A percentile compares a stretch with the other conserved stretches of the same genome.
These are phyloP conservation scores for Eumacrocentrus americanus DNA, from an alignment of 2,888 invertebrate genomes.

Conservation along the genomic window DNA sequence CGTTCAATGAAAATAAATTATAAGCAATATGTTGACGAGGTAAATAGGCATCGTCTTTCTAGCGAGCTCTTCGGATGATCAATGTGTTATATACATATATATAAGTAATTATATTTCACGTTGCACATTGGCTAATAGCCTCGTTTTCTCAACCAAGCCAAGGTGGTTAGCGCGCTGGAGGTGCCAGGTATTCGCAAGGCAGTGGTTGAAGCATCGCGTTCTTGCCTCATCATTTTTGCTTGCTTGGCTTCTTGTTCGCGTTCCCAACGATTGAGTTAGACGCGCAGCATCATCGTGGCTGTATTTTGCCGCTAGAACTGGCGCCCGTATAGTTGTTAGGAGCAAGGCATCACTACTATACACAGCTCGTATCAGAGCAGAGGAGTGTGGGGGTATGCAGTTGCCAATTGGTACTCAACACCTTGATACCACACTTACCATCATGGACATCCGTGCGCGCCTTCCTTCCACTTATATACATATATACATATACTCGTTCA, in stretches of 20 bases:
- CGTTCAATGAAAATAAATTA: no score
- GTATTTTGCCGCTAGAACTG: constrained; percentile 1
- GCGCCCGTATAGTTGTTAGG: constrained; percentile 6
- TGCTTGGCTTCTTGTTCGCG: constrained; percentile 35
- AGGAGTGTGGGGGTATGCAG: constrained; percentile 8
- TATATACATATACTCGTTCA: constrained; percentile 22
- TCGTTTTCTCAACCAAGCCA: constrained; percentile 1
- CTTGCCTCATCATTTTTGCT: constrained; percentile 33
- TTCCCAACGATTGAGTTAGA: constrained; percentile 44
- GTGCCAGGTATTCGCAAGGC: constrained; percentile 9
- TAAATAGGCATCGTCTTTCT: no score
- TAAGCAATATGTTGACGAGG: no score
- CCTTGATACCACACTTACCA: constrained; percentile 26
- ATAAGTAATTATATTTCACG: no score
- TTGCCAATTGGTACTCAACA: constrained; percentile 33
- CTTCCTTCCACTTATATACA: constrained; percentile 35
- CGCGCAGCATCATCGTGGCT: constrained; percentile 14
- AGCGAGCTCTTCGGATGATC: no score
- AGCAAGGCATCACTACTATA: background rate
- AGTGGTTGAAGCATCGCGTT: constrained; percentile 19
- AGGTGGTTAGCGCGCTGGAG: background rate
- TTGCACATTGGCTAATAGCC: no score
- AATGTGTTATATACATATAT: background rate
- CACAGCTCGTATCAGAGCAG: background rate
- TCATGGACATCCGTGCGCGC: constrained; percentile 20